Evolutionary conservation across 2,797 vertebrate species (phyloP), one percentile per base, ranked within the genome.

Genomic region (Amazonetta brasiliensis): DNA sequence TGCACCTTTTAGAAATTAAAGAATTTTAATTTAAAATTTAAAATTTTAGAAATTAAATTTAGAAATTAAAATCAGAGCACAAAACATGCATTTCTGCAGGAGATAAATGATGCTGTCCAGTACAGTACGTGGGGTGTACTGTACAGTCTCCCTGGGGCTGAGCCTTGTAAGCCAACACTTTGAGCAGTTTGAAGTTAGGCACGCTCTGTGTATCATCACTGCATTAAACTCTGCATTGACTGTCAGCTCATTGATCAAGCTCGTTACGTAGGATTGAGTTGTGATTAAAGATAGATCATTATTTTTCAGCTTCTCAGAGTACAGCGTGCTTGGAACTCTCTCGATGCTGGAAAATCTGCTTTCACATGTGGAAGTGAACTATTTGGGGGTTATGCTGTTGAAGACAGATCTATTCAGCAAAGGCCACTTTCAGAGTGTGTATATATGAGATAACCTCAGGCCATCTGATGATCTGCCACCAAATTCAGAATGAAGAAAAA

Each of bases 371-470:
- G 16, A 73, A 93, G 81, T 68, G 69, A 97, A 92, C 46, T 64
- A 46, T 63, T 74, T 67, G 35, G 76, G 33, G 58, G 25, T 69
- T 92, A 20, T 67, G 82, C 33, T 94, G 71, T 68, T 95, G 76
- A 86, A 75, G 46, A 79, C 0, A 0, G 39, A 46, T 73, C 33
- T 95, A 80, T 96, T 94, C 88, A 97, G 82, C 78, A 87, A 84
- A 91, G 79, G 52, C 77, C 77, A 43, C 91, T 97, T 95, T 62
- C 54, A 81, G 77, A 73, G 59, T 59, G 92, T 94, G 73, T 87
- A 84, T 97, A 97, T 96, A 97, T 96, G 95, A 97, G 94, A 97
- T 91, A 92, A 97, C 96, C 95, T 94, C 89, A 89, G 95, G 96
- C 95, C 89, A 96, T 97, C 92, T 97, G 93, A 83, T 96, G 85